These are phyloP conservation scores for Prinia subflava DNA, from an alignment of 2,113 vertebrate genomes.

Conservation along the genomic window DNA sequence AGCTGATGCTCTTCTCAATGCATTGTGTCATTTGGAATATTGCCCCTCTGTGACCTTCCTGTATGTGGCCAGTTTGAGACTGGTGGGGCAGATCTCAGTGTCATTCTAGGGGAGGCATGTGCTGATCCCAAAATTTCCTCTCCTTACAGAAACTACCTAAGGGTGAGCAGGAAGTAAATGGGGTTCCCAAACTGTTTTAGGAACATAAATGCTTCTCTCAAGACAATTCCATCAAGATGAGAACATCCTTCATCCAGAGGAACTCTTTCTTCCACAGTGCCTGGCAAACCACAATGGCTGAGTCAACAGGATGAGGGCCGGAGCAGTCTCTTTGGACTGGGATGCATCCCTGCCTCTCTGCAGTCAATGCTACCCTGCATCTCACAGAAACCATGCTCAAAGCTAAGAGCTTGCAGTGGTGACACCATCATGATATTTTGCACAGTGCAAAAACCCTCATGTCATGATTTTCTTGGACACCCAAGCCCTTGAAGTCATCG, in stretches of 20 bases:
- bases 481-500: background rate
- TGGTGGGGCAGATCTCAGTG: background rate
- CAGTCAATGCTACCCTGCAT: background rate
- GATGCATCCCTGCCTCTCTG: background rate
- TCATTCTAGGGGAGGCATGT: background rate
- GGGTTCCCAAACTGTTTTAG: background rate
- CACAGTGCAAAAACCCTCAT: background rate
- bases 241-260: background rate
- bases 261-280: background rate
- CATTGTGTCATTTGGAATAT: background rate
- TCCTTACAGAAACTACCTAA: background rate
- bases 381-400: accelerated
- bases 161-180: background rate
- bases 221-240: background rate
- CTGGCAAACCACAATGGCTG: accelerated
- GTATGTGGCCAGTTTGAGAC: background rate
- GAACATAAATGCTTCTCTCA: background rate
- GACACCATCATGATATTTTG: background rate
- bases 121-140: background rate
- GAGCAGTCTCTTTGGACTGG: background rate
- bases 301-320: background rate
- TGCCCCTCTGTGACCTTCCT: background rate
- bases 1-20: background rate
- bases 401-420: background rate
- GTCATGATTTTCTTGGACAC: background rate